Conservation (phyloP, 2,888 invertebrate species). For the Latheticus oryzae region DNA sequence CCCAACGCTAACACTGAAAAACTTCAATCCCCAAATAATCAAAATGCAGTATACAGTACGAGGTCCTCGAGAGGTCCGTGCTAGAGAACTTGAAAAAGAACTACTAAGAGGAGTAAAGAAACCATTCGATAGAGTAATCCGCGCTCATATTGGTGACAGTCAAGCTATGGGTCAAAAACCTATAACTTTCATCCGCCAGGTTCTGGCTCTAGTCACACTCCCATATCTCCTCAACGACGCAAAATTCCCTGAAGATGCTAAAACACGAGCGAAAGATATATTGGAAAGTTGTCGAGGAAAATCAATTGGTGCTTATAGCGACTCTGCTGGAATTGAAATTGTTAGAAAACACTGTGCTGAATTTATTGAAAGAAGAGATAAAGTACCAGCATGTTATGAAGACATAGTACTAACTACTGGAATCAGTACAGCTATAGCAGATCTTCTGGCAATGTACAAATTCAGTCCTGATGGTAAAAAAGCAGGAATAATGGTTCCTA, state of each 20-base stretch:
- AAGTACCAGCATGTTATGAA: slow-evolving; percentile 58
- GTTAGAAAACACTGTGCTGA: slow-evolving; percentile 88
- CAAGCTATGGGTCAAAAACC: slow-evolving; percentile 98
- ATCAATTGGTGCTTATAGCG: slow-evolving; percentile 92
- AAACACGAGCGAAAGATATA: slow-evolving; percentile 76
- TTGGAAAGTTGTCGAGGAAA: slow-evolving; percentile 78
- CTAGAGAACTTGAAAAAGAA: slow-evolving; percentile 94
- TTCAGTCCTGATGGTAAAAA: slow-evolving; percentile 69
- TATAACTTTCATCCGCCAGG: slow-evolving; percentile 95
- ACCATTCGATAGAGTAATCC: slow-evolving; percentile 92
- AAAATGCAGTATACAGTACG: slow-evolving; percentile 98
- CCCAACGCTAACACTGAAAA: slow-evolving; percentile 70
- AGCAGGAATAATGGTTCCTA: slow-evolving; percentile 94
- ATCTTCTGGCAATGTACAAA: slow-evolving; percentile 79
- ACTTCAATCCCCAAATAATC: slow-evolving; percentile 90
- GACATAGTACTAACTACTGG: slow-evolving; percentile 58
- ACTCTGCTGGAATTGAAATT: slow-evolving; percentile 89
- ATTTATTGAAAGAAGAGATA: slow-evolving; percentile 89
- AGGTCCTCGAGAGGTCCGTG: slow-evolving; percentile 93
- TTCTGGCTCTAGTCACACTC: slow-evolving; percentile 81
- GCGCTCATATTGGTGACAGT: slow-evolving; percentile 98
- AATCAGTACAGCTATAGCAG: slow-evolving; percentile 95
- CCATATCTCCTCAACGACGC: slow-evolving; percentile 80
- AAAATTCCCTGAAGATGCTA: slow-evolving; percentile 85
- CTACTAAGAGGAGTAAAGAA: slow-evolving; percentile 86